Evolutionary conservation across 2,797 vertebrate genomes (phyloP).

Genomic region (Myotis planiceps): DNA sequence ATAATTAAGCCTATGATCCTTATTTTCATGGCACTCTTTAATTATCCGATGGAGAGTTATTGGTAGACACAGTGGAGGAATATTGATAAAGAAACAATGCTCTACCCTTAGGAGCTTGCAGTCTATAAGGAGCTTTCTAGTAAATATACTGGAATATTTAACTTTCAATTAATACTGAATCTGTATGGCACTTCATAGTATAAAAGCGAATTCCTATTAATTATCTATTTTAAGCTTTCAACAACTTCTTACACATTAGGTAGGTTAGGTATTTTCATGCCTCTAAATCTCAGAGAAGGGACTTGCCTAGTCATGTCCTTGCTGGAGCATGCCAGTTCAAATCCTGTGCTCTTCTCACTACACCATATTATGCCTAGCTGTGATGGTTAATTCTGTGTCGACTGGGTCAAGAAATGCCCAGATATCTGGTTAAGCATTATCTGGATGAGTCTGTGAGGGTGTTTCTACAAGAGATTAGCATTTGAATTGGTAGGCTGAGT

Average conservation of each 20-base stretch:
- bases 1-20: background rate
- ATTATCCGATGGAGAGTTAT: constrained; percentile 21
- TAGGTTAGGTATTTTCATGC: background rate
- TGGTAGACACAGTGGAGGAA: background rate
- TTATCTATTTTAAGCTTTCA: background rate
- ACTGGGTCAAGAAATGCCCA: background rate
- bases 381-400: background rate
- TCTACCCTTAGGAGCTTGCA: background rate
- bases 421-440: background rate
- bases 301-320: background rate
- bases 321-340: background rate
- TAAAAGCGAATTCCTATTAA: constrained; percentile 7
- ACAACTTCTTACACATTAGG: background rate
- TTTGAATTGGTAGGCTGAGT: background rate
- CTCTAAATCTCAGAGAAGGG: background rate
- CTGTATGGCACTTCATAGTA: background rate
- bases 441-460: background rate
- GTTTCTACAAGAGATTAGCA: background rate
- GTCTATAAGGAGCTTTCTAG: background rate
- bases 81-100: background rate
- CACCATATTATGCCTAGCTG: background rate
- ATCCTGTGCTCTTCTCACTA: background rate
- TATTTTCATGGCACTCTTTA: constrained; percentile 9
- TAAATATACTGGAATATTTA: background rate
- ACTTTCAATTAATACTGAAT: background rate